These are phyloP conservation scores for Polia nebulosa DNA, from an alignment of 2,888 invertebrate genomes.

Conservation along the genomic window DNA sequence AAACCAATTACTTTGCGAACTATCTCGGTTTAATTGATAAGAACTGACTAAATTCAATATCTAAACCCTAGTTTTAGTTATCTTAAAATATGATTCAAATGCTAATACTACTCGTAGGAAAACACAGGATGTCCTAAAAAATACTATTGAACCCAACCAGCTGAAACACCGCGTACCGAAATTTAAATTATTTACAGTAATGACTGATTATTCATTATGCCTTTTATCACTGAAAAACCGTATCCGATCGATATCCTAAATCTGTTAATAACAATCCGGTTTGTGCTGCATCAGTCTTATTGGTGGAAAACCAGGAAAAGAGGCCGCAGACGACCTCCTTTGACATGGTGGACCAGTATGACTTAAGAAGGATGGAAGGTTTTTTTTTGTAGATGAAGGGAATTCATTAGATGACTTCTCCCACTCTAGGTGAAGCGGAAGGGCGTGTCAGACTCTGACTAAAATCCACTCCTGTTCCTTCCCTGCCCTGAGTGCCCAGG, in stretches of 20 bases:
- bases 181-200: neutral
- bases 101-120: constrained; percentile 19
- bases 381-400: too few species aligned
- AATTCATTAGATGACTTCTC: too few species aligned
- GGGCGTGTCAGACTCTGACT: too few species aligned
- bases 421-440: too few species aligned
- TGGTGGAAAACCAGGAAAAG: too few species aligned
- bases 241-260: constrained; percentile 8
- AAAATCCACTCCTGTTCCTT: too few species aligned
- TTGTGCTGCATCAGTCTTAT: neutral
- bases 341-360: too few species aligned
- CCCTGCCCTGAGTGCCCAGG: too few species aligned
- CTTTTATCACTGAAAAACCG: constrained; percentile 19
- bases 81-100: constrained; percentile 1
- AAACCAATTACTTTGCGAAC: neutral
- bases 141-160: constrained; percentile 1
- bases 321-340: too few species aligned
- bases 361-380: too few species aligned
- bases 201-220: constrained; percentile 9
- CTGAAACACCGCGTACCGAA: neutral
- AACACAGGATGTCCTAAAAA: constrained; percentile 26
- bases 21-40: neutral
- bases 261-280: neutral
- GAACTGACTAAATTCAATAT: constrained; percentile 7
- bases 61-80: constrained; percentile 15